Base-by-base conservation (phyloP, 1,140 invertebrate species). In the Cyclina sinensis region DNA sequence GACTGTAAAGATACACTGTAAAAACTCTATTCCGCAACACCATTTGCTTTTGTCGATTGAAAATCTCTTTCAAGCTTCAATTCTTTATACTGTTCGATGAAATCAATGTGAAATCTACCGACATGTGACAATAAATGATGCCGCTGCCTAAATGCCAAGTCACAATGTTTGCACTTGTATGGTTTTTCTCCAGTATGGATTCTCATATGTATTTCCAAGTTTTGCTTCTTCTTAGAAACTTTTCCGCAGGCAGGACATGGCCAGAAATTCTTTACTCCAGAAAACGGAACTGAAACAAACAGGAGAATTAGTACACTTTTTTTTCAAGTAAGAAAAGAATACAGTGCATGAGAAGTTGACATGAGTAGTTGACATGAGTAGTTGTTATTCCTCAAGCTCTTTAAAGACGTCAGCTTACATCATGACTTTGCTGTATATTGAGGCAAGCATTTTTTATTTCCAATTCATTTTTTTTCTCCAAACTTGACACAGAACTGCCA, bases 111-210 rank as follows among this genome's bases (percentile, higher is more conserved):
- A 16, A 24, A n/a, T 14, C 74, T 9, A 51, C n/a, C 74, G 35
- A 54, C 27, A 32, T 81, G 79, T 11, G 24, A 37, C 24, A 62
- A 57, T 14, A 81, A 54, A 65, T 81, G 79, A 48, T 81, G 79
- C 65, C 79, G 37, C 30, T 81, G 79, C 39, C 54, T 62, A 32
- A 95, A 96, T 12, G 83, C 62, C 14, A 89, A 79, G 9, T 92
- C 92, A 91, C 92, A 92, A 16, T 89, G 54, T 32, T 88, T 89
- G 76, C 92, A 93, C 9, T 30, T 46, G 74, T 89, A 91, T 4
- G 91, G 91, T 48, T 90, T 92, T 24, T 93, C 92, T 2, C 92
- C 91, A 9, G 89, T 89, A 73, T 93, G 92, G 4, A 80, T 86
- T 24, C 91, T 65, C 82, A 86, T 54, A 46, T 90, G 89, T 73